Percentiles rank a stretch among this genome's conserved stretches.
Conservation (phyloP, 1,140 invertebrate species). For the Heliconius hermathena region DNA sequence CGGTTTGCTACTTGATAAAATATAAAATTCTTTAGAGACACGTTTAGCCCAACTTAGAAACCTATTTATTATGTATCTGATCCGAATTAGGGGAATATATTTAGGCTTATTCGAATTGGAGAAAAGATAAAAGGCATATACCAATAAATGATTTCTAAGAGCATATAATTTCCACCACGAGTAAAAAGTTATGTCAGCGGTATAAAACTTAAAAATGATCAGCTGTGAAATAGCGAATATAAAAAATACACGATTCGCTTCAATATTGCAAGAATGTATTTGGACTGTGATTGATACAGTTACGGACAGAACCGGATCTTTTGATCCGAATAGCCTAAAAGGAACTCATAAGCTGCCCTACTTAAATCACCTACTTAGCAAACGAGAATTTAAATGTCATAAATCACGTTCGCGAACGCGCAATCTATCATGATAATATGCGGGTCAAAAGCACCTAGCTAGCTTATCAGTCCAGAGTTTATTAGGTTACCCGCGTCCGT, state of each 20-base stretch:
- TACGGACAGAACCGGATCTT: slow-evolving; percentile 69
- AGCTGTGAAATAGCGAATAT: slow-evolving; percentile 35
- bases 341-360: slow-evolving; percentile 54
- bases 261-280: slow-evolving; percentile 43
- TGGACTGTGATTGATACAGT: slow-evolving; percentile 41
- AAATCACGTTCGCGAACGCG: slow-evolving; percentile 54
- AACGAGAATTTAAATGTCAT: slow-evolving; percentile 54
- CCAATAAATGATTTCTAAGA: neutral
- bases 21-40: slow-evolving; percentile 33
- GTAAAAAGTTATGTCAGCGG: slow-evolving; percentile 8
- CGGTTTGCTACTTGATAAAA: slow-evolving; percentile 38
- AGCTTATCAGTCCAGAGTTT: slow-evolving; percentile 51
- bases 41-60: neutral
- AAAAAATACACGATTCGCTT: slow-evolving; percentile 36
- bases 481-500: slow-evolving; percentile 52
- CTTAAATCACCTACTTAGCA: slow-evolving; percentile 48
- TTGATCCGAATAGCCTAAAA: slow-evolving; percentile 66
- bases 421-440: slow-evolving; percentile 61
- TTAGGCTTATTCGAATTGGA: neutral
- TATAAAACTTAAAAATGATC: slow-evolving; percentile 15
- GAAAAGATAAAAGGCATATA: neutral
- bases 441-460: slow-evolving; percentile 64
- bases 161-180: neutral
- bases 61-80: neutral
- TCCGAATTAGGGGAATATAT: neutral